Base-by-base conservation (phyloP, 2,888 invertebrate genomes). In the Erebia epiphron region DNA sequence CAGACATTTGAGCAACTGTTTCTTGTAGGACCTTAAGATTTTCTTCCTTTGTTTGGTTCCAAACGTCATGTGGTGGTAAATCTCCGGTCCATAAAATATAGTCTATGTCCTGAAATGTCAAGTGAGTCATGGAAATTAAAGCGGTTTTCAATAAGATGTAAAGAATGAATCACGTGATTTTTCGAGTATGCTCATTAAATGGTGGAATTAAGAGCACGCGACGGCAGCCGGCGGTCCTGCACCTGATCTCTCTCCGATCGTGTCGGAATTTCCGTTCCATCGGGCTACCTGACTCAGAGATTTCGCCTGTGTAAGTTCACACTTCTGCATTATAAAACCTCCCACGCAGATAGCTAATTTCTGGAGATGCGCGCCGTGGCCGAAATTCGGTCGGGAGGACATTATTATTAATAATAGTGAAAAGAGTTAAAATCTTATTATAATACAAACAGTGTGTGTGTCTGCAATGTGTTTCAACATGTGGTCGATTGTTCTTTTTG, bases 71-170 rank as follows among this genome's bases (percentile, higher is more conserved):
- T 0, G 99, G 98, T 4, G 99, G 98, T 75, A 99, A 91, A 89
- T 99, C 99, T 4, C 99, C 99, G 0, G 99, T 99, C 98, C 99
- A 98, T 56, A 98, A 88, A 75, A 99, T 98, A 83, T 98, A 98
- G 86, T 98, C 98, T 76, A 98, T 97, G 82, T 98, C 98, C 96
- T 97, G 83, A 62, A 92, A 83, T 5, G 52, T 18, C 10, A 54
- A 52, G 16, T 35, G 5, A 35, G 35, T 18, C 8, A 54, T 16
- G 16, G 1, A 10, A 16, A 52, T 52, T 8, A 52, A 10, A 2
- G 7, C 9, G 10, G n/a, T 10, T 16, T 52, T 16, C 52, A 3
- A 18, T 9, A 9, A 52, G 10, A 18, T 54, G 18, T 16, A 10
- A 9, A 54, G 18, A 54, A 16, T 54, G 18, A 18, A 54, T 16